A percentile compares a stretch with the other conserved stretches of the same genome.
These are phyloP conservation scores for Deilephila elpenor DNA, from an alignment of 2,888 invertebrate genomes.

Conservation along the genomic window DNA sequence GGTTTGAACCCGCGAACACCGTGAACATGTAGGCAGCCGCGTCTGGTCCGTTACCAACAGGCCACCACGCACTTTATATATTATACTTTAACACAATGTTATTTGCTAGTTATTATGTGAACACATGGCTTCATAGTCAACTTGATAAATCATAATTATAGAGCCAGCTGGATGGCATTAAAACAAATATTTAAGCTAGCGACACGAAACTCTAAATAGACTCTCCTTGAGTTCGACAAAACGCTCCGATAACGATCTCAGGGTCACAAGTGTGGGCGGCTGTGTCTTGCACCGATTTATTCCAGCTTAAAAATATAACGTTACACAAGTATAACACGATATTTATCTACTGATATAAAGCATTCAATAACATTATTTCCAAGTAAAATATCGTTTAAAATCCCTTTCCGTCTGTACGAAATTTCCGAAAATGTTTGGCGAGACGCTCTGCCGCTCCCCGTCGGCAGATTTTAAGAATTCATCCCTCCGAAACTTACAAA, in stretches of 20 bases:
- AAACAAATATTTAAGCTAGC: background rate
- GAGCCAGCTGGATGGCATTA: background rate
- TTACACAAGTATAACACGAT: background rate
- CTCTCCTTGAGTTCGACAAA: constrained; percentile 12
- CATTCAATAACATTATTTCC: background rate
- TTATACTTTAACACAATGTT: too few species aligned
- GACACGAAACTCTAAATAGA: background rate
- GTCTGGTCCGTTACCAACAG: too few species aligned
- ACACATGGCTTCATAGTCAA: too few species aligned
- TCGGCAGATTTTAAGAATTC: background rate
- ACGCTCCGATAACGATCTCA: background rate
- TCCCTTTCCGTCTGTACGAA: background rate
- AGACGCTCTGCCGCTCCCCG: background rate
- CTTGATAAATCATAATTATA: too few species aligned
- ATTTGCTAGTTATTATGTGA: too few species aligned
- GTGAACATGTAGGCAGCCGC: too few species aligned
- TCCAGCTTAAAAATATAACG: background rate
- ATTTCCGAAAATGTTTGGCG: background rate
- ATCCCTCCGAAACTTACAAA: background rate
- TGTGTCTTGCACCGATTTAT: constrained; percentile 11
- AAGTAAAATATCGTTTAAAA: background rate
- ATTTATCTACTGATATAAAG: background rate
- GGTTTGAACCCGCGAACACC: too few species aligned
- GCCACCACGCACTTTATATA: too few species aligned
- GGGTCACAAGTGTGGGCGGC: background rate